These are phyloP conservation scores for Carduelis carduelis DNA, from an alignment of 2,797 vertebrate species.

Conservation along the genomic window DNA sequence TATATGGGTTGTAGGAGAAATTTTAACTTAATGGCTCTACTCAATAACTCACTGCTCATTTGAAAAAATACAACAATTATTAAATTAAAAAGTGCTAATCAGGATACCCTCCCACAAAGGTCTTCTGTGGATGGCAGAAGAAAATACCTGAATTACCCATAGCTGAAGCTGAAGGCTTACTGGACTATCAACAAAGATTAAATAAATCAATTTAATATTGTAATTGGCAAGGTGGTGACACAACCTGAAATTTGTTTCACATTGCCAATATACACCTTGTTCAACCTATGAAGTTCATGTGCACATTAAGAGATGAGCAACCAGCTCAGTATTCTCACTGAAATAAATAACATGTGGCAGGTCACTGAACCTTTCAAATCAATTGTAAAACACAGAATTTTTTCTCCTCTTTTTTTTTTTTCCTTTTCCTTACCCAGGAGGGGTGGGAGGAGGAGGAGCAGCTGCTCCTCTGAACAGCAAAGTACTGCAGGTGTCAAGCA, in stretches of 20 bases:
- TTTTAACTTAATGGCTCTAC: not conserved
- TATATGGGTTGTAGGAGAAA: not conserved
- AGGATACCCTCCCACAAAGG: not conserved
- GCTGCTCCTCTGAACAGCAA: not conserved
- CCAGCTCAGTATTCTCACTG: not conserved
- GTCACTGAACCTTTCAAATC: not conserved
- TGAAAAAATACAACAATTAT: not conserved
- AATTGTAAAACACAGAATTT: not conserved
- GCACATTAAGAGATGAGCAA: not conserved
- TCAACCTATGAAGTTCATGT: not conserved
- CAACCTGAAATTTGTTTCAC: not conserved
- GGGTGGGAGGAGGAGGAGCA: not conserved
- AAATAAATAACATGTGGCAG: not conserved
- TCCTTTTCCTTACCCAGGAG: not conserved
- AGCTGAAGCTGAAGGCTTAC: not conserved
- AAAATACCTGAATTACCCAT: not conserved
- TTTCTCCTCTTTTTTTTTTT: too few relatives aligned
- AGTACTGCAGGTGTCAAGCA: not conserved
- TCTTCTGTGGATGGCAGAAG: not conserved
- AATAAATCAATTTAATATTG: not conserved
- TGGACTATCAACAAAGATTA: not conserved
- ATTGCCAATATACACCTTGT: accelerated
- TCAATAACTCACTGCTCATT: not conserved
- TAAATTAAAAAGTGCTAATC: not conserved
- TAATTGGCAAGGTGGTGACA: not conserved